A percentile compares a stretch with the other conserved stretches of the same genome.
phyloP scores from a whole-genome alignment of 2,888 invertebrate species.

The Athalia circularis region DNA sequence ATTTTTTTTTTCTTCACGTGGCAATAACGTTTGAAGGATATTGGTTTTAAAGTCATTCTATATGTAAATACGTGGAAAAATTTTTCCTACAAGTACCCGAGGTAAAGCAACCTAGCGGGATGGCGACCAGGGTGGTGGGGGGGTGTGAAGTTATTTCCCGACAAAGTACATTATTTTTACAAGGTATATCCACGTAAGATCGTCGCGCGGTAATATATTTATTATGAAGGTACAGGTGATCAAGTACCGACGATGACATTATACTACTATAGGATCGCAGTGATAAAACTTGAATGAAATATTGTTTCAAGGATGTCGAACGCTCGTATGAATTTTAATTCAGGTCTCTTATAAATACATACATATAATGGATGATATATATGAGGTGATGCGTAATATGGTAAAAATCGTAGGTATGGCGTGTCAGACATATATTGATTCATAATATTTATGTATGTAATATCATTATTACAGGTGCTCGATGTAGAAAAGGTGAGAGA shows the following conservation, averaged over 20 bases:
- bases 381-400: slow-evolving; percentile 4
- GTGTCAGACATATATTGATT: background rate
- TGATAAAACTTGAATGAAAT: slow-evolving; percentile 5
- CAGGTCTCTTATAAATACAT: background rate
- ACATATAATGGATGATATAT: background rate
- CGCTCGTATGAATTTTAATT: slow-evolving; percentile 40
- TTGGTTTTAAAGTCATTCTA: slow-evolving; percentile 6
- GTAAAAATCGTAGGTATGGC: background rate
- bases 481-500: background rate
- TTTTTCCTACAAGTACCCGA: background rate
- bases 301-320: slow-evolving; percentile 16
- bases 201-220: background rate
- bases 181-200: background rate
- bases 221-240: slow-evolving; percentile 10
- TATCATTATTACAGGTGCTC: too few species aligned
- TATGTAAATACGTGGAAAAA: background rate
- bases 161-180: background rate
- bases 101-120: too few species aligned
- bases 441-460: too few species aligned
- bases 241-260: slow-evolving; percentile 22
- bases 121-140: background rate
- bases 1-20: slow-evolving; percentile 1
- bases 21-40: slow-evolving; percentile 28
- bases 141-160: background rate
- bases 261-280: background rate